phyloP scores from a whole-genome alignment of 2,888 invertebrate genomes.

The Erannis defoliaria region DNA sequence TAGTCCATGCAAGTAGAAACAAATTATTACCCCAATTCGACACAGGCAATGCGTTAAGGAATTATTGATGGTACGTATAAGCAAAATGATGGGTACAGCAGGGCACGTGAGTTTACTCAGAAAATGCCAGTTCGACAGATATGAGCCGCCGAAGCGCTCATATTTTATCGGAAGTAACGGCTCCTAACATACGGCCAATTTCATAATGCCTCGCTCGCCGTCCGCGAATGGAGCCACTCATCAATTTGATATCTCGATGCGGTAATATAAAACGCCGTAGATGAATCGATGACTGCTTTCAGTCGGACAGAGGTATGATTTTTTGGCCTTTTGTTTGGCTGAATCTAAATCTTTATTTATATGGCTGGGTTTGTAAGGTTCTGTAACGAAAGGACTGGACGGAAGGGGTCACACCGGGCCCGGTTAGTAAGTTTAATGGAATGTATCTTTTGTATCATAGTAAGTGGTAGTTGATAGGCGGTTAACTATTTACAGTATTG shows the following conservation, averaged over 20 bases:
- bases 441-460: too few species aligned
- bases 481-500: too few species aligned
- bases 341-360: background rate
- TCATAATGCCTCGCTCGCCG: conserved; percentile 83
- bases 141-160: conserved; percentile 81
- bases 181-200: conserved; percentile 86
- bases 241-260: conserved; percentile 85
- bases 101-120: conserved; percentile 70
- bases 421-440: too few species aligned
- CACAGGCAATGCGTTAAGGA: conserved; percentile 46
- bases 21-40: conserved; percentile 18
- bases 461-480: too few species aligned
- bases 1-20: background rate
- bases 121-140: conserved; percentile 76
- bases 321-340: background rate
- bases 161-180: conserved; percentile 86
- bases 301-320: conserved; percentile 23
- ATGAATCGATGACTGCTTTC: conserved; percentile 61
- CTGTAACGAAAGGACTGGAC: background rate
- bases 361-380: background rate
- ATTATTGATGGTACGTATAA: conserved; percentile 71
- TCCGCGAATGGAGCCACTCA: conserved; percentile 82
- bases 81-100: conserved; percentile 67
- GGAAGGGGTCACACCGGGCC: too few species aligned
- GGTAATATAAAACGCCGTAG: conserved; percentile 78